These are phyloP conservation scores for Lepidostoma basale DNA, from an alignment of 1,140 invertebrate genomes.

Conservation along the genomic window DNA sequence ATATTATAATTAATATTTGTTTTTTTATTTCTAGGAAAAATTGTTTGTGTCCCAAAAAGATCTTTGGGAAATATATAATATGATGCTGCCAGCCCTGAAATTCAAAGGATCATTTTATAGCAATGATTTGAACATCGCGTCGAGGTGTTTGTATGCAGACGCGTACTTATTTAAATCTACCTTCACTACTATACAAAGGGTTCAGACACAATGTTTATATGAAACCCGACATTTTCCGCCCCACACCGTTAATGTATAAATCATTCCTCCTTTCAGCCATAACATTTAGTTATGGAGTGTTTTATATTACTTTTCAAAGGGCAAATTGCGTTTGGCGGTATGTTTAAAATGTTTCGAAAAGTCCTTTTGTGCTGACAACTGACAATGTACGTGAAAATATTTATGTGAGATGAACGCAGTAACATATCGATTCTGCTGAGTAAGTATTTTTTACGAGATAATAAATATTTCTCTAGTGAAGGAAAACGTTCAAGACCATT, in stretches of 20 bases:
- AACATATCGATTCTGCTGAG: no score
- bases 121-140: conserved; percentile 16
- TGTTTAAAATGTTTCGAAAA: background rate
- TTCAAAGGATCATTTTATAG: conserved; percentile 9
- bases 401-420: no score
- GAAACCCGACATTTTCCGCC: conserved; percentile 2
- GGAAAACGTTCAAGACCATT: no score
- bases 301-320: conserved; percentile 6
- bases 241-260: conserved; percentile 8
- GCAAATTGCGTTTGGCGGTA: background rate
- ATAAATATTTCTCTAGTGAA: no score
- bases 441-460: no score
- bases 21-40: no score
- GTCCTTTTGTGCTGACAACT: no score
- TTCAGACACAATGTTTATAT: conserved; percentile 3
- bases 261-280: conserved; percentile 4
- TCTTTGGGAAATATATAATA: no score
- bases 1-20: no score
- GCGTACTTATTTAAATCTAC: background rate
- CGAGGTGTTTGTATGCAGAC: background rate
- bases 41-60: no score
- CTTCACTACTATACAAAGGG: conserved; percentile 1
- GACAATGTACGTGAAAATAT: no score
- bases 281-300: conserved; percentile 3
- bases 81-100: background rate